Evolutionary conservation across 2,888 invertebrate species (phyloP), one percentile per base, ranked within the genome.

Genomic region (Eudemis profundana): DNA sequence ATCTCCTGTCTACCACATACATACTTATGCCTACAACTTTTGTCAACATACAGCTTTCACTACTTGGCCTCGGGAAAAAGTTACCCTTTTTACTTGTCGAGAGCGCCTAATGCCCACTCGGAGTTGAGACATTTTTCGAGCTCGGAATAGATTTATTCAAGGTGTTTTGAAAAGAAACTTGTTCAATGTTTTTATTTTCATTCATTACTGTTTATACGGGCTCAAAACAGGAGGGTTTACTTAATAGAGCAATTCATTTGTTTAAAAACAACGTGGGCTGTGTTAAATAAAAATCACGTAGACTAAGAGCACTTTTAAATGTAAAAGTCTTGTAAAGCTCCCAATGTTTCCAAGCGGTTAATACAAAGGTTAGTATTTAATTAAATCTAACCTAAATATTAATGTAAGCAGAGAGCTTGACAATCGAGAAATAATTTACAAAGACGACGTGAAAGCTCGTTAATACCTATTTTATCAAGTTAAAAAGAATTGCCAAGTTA

Each of bases 1-100:
- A 88, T 87, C 86, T 85, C 83, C 72, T 75, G 74, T 74, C 73
- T 78, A 73, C 70, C 71, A 68, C 67, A 40, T 68, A 74, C 69
- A 73, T 72, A 71, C 68, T 61, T 68, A 67, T 64, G 61, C 66
- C 57, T 65, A 65, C 60, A 65, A 65, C 65, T 60, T 65, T 65
- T 65, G 59, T 65, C 65, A 65, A 65, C 65, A 65, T 47, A 60
- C 60, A 53, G 59, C 50, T 65, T 59, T 29, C 65, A 65, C 65
- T 42, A 64, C 51, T 47, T 60, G 53, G 53, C 60, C 65, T 47
- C 59, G 65, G 64, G 59, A 40, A 65, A 65, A 65, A 53, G 59
- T 65, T 60, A 60, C 59, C 59, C 59, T 57, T 63, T 57, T 62
- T 53, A 59, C 59, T 51, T 59, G 27, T 59, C 19, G 64, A 65